Base-by-base conservation (phyloP, 1,140 invertebrate genomes). In the Drosophila malerkotliana region DNA sequence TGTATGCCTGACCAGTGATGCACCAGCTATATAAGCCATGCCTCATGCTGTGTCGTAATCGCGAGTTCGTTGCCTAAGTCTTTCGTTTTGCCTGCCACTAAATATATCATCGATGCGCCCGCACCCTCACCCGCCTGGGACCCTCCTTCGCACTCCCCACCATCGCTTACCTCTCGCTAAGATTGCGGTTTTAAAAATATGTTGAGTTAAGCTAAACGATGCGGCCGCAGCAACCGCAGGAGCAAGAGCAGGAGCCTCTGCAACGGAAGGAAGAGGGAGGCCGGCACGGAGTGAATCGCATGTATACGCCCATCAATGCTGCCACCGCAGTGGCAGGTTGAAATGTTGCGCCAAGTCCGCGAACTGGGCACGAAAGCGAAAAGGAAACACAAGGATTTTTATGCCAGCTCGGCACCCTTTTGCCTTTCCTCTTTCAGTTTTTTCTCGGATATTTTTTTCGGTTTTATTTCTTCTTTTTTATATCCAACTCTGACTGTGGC, bases 151-250 rank as follows among this genome's bases (percentile, higher is more conserved):
- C 49, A 6, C 51, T 62, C 47, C 39, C 12, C 34, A 4, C 21
- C 67, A 34, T 10, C 34, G 28, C 47, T 32, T n/a, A n/a, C 34
- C 34, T 12, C 48, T 68, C 62, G 28, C 55, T 21, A 52, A 78
- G 66, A 82, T 77, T 77, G 63, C 63, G 59, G 66, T 75, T 77
- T 75, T 82, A 63, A 77, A 82, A 83, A 87, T 83, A 87, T 87
- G 83, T 89, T 89, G 83, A 88, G 83, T 89, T 89, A 77, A 88
- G 83, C 83, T 88, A 88, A 88, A 88, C 83, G 83, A 87, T 81
- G 74, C 78, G 37, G 73, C 79, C 8, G 54, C 41, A 56, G 73
- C 58, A 56, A 61, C 49, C 55, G 74, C 45, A 44, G 63, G 47
- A 45, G 72, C 41, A 48, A 15, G 14, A 45, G 26, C 53, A 26